Evolutionary conservation across 1,140 invertebrate genomes (phyloP), one percentile per base, ranked within the genome.

Genomic region (Neotoxoptera formosana): DNA sequence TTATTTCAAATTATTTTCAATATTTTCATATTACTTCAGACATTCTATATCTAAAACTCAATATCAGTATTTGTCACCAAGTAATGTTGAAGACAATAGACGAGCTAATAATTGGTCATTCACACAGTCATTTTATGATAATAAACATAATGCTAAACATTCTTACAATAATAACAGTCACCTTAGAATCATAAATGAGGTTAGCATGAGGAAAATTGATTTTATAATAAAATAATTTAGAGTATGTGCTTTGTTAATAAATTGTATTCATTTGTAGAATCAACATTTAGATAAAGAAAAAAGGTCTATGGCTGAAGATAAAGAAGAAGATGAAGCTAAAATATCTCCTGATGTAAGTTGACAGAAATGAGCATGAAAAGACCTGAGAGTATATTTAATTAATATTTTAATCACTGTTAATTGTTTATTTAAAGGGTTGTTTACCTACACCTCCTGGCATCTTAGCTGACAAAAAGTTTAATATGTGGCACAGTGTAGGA

Each of bases 401-500:
- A 67, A 17, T 60, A 67, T 67, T 90, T 25, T 53, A 53, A 90
- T 90, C 23, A 17, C 1, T 41, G 4, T 81, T 41, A 25, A 81
- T 92, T 84, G 7, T 83, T 53, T 34, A 84, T 83, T 84, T 93
- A 34, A 41, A 93, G 91, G 81, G 48, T 21, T 93, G 91, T 86
- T 93, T 93, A 84, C 91, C 91, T 20, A 93, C 91, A 86, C 91
- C 91, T 45, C 91, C 91, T 53, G 76, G 81, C 1, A 53, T 93
- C 1, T 53, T 93, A 51, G 91, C 81, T 56, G 81, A 93, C n/a
- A 86, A 84, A 91, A 93, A 94, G 56, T 94, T 94, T 51, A 94
- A 93, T 51, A 94, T 94, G 94, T 94, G 94, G 94, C 93, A 94
- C 84, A 94, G 93, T 60, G 94, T 94, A 21, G 94, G 94, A 7